Conservation (phyloP, 2,888 invertebrate species). For the Lacanobia wlatinum region DNA sequence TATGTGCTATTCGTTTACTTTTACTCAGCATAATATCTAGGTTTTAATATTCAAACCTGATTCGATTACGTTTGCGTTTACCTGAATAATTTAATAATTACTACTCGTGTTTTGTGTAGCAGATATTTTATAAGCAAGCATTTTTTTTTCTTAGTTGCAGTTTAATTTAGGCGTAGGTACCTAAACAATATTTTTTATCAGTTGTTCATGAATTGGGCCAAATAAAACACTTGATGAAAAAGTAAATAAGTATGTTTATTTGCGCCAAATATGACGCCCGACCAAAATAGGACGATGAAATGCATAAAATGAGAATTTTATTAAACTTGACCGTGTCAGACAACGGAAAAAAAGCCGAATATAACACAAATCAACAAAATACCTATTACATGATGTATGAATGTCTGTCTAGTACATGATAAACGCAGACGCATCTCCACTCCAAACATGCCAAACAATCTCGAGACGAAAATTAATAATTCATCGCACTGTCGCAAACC, state of each 20-base stretch:
- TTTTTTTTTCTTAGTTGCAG: background rate
- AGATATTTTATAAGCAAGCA: background rate
- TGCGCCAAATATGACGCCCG: background rate
- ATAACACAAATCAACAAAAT: background rate
- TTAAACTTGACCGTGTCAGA: background rate
- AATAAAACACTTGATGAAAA: background rate
- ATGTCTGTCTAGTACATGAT: background rate
- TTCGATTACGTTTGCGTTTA: slow-evolving; percentile 37
- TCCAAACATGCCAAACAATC: slow-evolving; percentile 17
- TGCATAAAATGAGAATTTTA: background rate
- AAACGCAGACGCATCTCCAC: slow-evolving; percentile 24
- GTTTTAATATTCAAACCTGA: slow-evolving; percentile 27
- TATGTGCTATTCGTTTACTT: slow-evolving; percentile 5
- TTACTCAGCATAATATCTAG: slow-evolving; percentile 55
- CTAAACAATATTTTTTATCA: background rate
- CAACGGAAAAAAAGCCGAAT: background rate
- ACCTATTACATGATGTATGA: background rate
- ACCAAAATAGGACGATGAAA: background rate
- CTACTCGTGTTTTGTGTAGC: background rate
- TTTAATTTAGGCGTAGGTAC: background rate
- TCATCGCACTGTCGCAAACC: slow-evolving; percentile 39
- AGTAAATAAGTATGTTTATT: background rate
- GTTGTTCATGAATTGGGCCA: background rate
- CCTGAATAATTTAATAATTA: slow-evolving; percentile 30
- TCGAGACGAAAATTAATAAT: slow-evolving; percentile 43